Conservation (phyloP, 2,797 vertebrate species). For the Mionectes olivaceus region DNA sequence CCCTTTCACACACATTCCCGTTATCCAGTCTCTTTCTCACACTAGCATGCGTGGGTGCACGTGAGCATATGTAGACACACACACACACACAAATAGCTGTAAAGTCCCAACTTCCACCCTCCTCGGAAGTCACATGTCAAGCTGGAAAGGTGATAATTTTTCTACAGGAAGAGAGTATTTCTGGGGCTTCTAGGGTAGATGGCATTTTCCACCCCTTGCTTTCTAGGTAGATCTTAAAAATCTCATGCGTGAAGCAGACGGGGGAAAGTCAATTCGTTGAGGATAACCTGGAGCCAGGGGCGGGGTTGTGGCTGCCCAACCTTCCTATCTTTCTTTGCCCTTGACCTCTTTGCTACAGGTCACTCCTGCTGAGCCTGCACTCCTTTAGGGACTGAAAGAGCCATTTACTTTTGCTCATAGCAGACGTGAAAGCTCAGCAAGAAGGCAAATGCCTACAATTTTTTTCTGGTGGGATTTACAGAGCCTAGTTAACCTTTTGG, state of each 20-base stretch:
- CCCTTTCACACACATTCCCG: slow-evolving; percentile 3
- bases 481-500: neutral
- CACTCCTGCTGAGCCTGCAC: neutral
- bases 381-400: neutral
- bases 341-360: neutral
- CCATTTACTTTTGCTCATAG: neutral
- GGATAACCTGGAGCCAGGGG: rapidly evolving
- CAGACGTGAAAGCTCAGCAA: neutral
- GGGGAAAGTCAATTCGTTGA: neutral
- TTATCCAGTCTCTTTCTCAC: slow-evolving; percentile 42
- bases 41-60: neutral
- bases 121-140: neutral
- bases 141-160: neutral
- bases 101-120: neutral
- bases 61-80: slow-evolving; percentile 28
- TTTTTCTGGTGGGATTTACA: slow-evolving; percentile 13
- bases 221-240: neutral
- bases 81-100: neutral
- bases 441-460: neutral
- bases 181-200: neutral
- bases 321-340: neutral
- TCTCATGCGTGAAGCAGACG: rapidly evolving
- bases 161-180: neutral
- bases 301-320: neutral
- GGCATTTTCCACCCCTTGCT: neutral